phyloP scores from a whole-genome alignment of 1,140 invertebrate genomes.

The Drosophila prosaltans region DNA sequence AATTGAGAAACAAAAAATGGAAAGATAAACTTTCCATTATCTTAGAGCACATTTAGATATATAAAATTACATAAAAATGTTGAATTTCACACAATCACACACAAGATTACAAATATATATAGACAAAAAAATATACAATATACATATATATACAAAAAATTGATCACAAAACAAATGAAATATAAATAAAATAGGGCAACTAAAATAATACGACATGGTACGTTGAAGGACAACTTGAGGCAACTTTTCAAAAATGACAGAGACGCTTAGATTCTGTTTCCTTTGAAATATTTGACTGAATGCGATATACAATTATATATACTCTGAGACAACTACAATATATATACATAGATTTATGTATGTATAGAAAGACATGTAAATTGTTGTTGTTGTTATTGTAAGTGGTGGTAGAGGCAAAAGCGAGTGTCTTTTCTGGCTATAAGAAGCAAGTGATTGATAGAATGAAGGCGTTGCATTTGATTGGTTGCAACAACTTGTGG shows the following conservation, averaged over 20 bases:
- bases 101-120: neutral
- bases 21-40: neutral
- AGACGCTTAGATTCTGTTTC: neutral
- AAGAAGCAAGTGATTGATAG: constrained; percentile 4
- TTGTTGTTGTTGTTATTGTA: constrained; percentile 22
- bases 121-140: constrained; percentile 5
- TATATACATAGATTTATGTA: neutral
- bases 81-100: constrained; percentile 12
- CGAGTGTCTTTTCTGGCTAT: constrained; percentile 5
- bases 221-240: neutral
- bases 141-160: too few relatives aligned
- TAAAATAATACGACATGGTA: constrained; percentile 4
- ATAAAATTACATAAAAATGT: neutral
- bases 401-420: constrained; percentile 23
- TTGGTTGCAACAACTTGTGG: neutral
- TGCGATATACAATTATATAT: neutral
- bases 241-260: constrained; percentile 1
- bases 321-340: neutral
- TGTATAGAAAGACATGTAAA: constrained; percentile 31
- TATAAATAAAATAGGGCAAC: neutral
- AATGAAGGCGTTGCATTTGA: constrained; percentile 2
- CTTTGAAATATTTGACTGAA: neutral
- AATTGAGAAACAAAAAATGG: neutral
- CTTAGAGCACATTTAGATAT: neutral
- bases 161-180: neutral